Base-by-base conservation (phyloP, 2,888 invertebrate genomes). In the Anarsia innoxiella region DNA sequence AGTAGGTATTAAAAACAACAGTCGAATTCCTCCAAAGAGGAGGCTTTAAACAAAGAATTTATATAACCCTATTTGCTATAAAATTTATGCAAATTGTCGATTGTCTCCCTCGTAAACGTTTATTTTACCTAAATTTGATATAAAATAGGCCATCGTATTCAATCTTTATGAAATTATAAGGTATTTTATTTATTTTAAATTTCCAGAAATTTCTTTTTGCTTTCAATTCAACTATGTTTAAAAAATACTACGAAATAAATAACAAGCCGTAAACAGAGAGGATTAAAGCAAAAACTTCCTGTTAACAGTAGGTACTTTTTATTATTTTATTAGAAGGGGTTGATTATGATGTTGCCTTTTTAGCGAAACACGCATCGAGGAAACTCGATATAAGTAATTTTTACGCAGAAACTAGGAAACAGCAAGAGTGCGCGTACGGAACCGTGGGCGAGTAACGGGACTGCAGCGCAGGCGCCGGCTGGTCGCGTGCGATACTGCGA, bases 11-110 rank as follows among this genome's bases (percentile, higher is more conserved):
- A n/a, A n/a, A n/a, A n/a, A n/a, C n/a, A n/a, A n/a, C n/a, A n/a
- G n/a, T n/a, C n/a, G n/a, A n/a, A n/a, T n/a, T n/a, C n/a, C n/a
- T 5, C 13, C 13, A 59, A 65, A 61, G 62, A 66, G 62, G 58
- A 54, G 59, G 49, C 55, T 52, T 2, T 16, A 30, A 30, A 16
- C 30, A 30, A 30, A 4, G n/a, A 30, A 10, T 30, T 14, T 15
- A 15, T 27, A 57, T 51, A 53, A 59, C 60, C 62, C 55, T 54
- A 56, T 66, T 65, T 65, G 59, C 60, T 54, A 56, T 64, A 61
- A 53, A 60, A 63, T 68, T 64, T 70, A 70, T 69, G 67, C 69
- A 68, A 69, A 68, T 59, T 58, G 59, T 53, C 55, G 53, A 55
- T 33, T 40, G 27, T 29, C 14, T 26, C 15, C 25, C 15, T 26